phyloP scores from a whole-genome alignment of 2,888 invertebrate species.

The Drosophila falleni region DNA sequence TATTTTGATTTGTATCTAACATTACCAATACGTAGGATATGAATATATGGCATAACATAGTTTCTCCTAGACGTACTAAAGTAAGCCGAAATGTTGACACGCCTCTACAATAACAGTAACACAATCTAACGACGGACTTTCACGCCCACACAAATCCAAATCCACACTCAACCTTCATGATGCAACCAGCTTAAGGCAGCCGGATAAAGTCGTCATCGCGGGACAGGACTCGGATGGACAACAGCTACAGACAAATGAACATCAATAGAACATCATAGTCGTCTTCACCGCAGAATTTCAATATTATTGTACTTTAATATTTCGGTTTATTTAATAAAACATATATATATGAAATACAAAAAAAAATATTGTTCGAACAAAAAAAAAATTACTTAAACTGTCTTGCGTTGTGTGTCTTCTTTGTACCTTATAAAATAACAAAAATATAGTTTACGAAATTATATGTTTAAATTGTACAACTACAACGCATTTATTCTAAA shows the following conservation, averaged over 20 bases:
- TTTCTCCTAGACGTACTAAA: conserved; percentile 78
- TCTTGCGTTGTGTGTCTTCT: conserved; percentile 81
- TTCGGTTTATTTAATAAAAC: conserved; percentile 85
- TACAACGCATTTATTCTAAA: conserved; percentile 61
- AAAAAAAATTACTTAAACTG: conserved; percentile 68
- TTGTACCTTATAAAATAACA: conserved; percentile 63
- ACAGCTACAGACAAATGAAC: conserved; percentile 34
- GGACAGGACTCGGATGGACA: conserved; percentile 43
- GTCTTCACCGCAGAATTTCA: conserved; percentile 77
- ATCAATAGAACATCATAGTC: conserved; percentile 43
- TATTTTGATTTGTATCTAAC: conserved; percentile 77
- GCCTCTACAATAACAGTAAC: conserved; percentile 34
- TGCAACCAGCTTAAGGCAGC: conserved; percentile 18
- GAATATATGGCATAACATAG: conserved; percentile 78
- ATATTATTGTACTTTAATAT: conserved; percentile 85
- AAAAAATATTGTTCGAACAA: conserved; percentile 57
- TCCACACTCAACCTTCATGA: conserved; percentile 16
- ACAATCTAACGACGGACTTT: conserved; percentile 53
- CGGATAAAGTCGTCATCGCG: conserved; percentile 37
- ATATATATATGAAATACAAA: conserved; percentile 80
- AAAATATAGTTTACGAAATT: conserved; percentile 63
- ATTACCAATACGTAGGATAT: conserved; percentile 81
- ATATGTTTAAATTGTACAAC: conserved; percentile 73
- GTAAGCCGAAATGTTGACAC: conserved; percentile 74
- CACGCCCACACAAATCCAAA: conserved; percentile 34